These are phyloP conservation scores for Lasioglossum baleicum DNA, from an alignment of 1,140 invertebrate species.

Conservation along the genomic window DNA sequence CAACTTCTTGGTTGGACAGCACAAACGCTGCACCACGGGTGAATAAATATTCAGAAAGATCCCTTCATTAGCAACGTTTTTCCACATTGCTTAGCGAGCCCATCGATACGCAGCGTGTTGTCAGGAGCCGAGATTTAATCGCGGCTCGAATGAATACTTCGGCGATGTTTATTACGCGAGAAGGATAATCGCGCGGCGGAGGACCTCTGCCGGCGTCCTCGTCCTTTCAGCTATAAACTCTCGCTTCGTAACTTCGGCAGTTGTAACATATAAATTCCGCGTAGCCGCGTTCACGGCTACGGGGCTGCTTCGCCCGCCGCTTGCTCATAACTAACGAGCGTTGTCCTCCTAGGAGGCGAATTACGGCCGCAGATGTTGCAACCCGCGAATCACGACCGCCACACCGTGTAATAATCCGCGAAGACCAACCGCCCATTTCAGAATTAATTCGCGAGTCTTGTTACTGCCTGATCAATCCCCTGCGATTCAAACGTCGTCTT, in stretches of 20 bases:
- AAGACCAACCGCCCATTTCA: background rate
- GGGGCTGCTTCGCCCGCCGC: slow-evolving; percentile 5
- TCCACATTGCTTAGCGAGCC: background rate
- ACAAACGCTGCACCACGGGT: too few relatives aligned
- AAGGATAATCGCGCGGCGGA: slow-evolving; percentile 46
- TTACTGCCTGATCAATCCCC: too few relatives aligned
- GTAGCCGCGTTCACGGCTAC: slow-evolving; percentile 21
- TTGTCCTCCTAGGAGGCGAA: slow-evolving; percentile 50
- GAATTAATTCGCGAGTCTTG: slow-evolving; percentile 26
- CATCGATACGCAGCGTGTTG: slow-evolving; percentile 6
- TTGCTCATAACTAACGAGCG: slow-evolving; percentile 46
- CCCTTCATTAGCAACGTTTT: too few relatives aligned
- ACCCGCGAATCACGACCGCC: slow-evolving; percentile 20
- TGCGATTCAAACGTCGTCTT: too few relatives aligned
- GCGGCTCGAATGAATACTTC: slow-evolving; percentile 29
- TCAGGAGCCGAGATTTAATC: slow-evolving; percentile 22
- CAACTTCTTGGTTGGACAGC: too few relatives aligned
- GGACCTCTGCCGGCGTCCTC: background rate
- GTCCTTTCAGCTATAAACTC: slow-evolving; percentile 35
- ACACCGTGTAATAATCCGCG: slow-evolving; percentile 6
- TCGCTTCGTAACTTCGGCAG: slow-evolving; percentile 57
- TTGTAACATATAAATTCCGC: slow-evolving; percentile 63
- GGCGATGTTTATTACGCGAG: slow-evolving; percentile 34
- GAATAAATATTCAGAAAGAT: too few relatives aligned
- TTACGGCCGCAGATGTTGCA: slow-evolving; percentile 47